phyloP scores from a whole-genome alignment of 2,888 invertebrate species.

The Caenorhabditis japonica region DNA sequence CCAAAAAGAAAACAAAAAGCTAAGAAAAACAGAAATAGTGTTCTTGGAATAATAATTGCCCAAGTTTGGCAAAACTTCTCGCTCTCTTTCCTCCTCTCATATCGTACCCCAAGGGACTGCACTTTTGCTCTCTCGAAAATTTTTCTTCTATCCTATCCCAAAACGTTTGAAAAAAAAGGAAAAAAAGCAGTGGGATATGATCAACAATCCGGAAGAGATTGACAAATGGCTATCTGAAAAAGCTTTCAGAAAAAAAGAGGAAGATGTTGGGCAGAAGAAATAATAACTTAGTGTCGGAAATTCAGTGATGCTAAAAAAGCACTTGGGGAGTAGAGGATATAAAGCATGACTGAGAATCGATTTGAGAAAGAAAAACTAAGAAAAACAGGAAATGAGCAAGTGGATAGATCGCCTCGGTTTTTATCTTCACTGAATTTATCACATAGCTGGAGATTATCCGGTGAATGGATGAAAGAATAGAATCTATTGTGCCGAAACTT shows the following conservation, averaged over 20 bases:
- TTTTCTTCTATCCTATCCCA: slow-evolving; percentile 8
- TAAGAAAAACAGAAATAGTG: slow-evolving; percentile 19
- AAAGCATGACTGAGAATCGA: neutral
- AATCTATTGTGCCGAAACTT: slow-evolving; percentile 18
- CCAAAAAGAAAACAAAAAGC: neutral
- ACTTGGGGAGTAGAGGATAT: neutral
- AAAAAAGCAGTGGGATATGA: slow-evolving; percentile 28
- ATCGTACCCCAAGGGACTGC: slow-evolving; percentile 44
- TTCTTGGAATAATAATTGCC: slow-evolving; percentile 35
- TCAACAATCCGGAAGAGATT: slow-evolving; percentile 29
- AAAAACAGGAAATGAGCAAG: slow-evolving; percentile 26
- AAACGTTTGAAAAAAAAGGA: slow-evolving; percentile 11
- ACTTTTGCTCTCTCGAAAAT: slow-evolving; percentile 16
- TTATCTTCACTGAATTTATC: too few relatives aligned
- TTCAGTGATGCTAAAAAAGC: slow-evolving; percentile 23
- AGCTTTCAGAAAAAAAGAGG: neutral
- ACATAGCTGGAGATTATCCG: slow-evolving; percentile 13
- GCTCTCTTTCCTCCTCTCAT: slow-evolving; percentile 21
- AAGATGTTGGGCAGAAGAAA: slow-evolving; percentile 12
- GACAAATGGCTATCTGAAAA: slow-evolving; percentile 30
- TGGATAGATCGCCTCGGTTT: too few relatives aligned
- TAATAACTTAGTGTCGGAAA: slow-evolving; percentile 13
- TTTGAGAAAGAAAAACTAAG: slow-evolving; percentile 5
- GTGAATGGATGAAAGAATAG: neutral
- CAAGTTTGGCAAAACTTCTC: slow-evolving; percentile 21